Conservation (phyloP, 1,140 invertebrate genomes). For the Campodea augens region DNA sequence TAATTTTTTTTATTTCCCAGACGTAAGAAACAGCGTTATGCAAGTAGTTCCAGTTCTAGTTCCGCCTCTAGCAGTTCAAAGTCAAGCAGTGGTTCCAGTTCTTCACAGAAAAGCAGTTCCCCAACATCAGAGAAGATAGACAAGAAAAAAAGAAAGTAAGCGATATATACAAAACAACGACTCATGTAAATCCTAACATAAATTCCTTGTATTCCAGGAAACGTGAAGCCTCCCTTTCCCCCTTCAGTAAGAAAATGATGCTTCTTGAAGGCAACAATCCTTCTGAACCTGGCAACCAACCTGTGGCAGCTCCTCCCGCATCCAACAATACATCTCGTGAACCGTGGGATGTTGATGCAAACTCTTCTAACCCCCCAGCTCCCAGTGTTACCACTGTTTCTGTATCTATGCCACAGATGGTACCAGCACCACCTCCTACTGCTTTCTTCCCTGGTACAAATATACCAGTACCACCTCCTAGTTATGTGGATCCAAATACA, state of each 20-base stretch:
- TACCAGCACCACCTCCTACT: no score
- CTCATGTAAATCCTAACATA: not conserved
- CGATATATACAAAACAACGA: not conserved
- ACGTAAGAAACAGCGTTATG: constrained; percentile 8
- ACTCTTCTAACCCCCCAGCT: no score
- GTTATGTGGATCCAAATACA: no score
- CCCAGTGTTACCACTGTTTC: no score
- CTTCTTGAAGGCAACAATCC: constrained; percentile 25
- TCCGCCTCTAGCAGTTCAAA: constrained; percentile 15
- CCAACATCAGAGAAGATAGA: not conserved
- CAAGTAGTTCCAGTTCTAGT: constrained; percentile 25
- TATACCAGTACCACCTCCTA: no score
- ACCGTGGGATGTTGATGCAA: no score
- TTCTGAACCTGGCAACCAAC: not conserved
- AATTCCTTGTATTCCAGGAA: not conserved
- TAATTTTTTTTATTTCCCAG: no score
- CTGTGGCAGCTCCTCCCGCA: not conserved
- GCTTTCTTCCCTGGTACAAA: no score
- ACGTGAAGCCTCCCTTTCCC: constrained; percentile 43
- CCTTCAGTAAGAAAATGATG: constrained; percentile 57
- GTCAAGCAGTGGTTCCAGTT: not conserved
- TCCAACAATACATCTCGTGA: not conserved
- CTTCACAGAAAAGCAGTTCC: not conserved
- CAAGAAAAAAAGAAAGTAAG: not conserved
- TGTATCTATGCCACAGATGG: no score